phyloP scores from a whole-genome alignment of 2,797 vertebrate species.

The Kryptopterus vitreolus region DNA sequence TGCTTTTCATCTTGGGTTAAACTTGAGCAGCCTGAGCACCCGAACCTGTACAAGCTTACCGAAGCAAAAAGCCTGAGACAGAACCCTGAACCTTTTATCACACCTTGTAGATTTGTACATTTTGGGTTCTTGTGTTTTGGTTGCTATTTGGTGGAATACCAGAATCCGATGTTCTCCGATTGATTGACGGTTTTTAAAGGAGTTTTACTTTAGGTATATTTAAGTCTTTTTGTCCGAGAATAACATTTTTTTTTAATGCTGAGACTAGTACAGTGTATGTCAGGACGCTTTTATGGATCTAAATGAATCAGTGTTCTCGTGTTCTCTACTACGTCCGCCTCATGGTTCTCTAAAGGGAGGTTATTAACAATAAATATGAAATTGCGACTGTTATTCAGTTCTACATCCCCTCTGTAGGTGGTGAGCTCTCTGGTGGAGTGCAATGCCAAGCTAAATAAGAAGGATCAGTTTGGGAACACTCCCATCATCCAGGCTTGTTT shows the following conservation, averaged over 20 bases:
- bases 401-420: constrained; percentile 71
- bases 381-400: too few relatives aligned
- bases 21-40: neutral
- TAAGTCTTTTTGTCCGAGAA: neutral
- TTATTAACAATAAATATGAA: neutral
- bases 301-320: neutral
- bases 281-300: too few relatives aligned
- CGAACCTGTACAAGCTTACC: too few relatives aligned
- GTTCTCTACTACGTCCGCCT: neutral
- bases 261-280: neutral
- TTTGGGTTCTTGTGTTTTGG: neutral
- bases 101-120: neutral
- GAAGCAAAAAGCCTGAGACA: too few relatives aligned
- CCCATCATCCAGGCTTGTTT: constrained; percentile 86
- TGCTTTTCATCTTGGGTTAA: neutral
- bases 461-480: constrained; percentile 89
- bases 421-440: constrained; percentile 82
- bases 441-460: constrained; percentile 88
- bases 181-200: neutral
- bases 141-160: neutral
- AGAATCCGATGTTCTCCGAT: neutral
- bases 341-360: neutral
- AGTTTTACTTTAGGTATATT: neutral
- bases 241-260: neutral
- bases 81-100: too few relatives aligned